These are phyloP conservation scores for Steatocranus sp. DNA, from an alignment of 2,797 vertebrate species.

Conservation along the genomic window DNA sequence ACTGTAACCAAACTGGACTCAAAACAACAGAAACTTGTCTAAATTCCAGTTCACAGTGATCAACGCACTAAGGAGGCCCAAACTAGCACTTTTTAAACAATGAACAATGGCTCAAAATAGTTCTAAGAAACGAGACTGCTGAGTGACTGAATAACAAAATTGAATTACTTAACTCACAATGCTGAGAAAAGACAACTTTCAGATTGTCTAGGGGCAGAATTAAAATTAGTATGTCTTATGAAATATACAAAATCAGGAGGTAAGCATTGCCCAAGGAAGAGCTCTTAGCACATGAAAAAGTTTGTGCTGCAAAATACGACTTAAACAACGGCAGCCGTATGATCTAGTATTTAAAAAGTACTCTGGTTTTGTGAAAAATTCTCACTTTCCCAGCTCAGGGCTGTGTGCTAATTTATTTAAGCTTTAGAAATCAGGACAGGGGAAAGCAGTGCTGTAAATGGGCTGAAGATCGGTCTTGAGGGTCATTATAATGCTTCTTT, in stretches of 20 bases:
- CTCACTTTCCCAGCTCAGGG: slow-evolving; percentile 13
- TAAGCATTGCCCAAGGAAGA: not conserved
- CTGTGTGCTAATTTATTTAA: slow-evolving; percentile 29
- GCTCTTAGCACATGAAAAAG: not conserved
- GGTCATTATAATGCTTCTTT: slow-evolving; percentile 30
- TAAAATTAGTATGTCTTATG: not conserved
- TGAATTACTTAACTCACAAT: not conserved
- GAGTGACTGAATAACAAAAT: not conserved
- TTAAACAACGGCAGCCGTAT: slow-evolving; percentile 16
- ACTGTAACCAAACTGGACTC: slow-evolving; percentile 4
- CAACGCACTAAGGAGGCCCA: not conserved
- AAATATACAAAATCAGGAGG: not conserved
- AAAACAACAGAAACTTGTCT: slow-evolving; percentile 17
- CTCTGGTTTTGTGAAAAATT: slow-evolving; percentile 6
- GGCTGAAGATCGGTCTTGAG: slow-evolving; percentile 28
- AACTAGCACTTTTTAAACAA: slow-evolving; percentile 4
- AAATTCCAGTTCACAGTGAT: slow-evolving; percentile 14
- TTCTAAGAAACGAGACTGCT: not conserved
- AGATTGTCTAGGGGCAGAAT: not conserved
- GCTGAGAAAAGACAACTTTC: not conserved
- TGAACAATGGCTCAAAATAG: not conserved
- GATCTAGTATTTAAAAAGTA: slow-evolving; percentile 29
- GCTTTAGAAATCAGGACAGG: slow-evolving; percentile 32
- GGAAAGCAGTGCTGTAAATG: slow-evolving; percentile 19
- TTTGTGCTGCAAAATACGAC: slow-evolving; percentile 3